Evolutionary conservation across 2,797 vertebrate genomes (phyloP).

Genomic region (Hydrolagus colliei): DNA sequence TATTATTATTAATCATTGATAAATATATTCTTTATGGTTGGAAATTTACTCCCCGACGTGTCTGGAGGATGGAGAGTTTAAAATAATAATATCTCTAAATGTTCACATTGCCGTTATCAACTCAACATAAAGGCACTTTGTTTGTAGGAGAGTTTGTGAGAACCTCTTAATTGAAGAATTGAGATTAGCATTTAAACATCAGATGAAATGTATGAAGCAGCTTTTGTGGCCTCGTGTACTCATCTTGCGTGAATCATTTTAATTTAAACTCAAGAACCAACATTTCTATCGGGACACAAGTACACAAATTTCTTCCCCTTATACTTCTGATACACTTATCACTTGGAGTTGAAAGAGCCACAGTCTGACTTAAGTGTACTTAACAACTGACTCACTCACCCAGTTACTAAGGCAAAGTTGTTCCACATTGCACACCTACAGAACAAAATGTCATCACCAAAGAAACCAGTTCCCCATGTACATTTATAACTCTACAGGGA

Average conservation of each 20-base stretch:
- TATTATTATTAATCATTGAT: not conserved
- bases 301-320: not conserved
- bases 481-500: not conserved
- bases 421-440: not conserved
- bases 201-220: not conserved
- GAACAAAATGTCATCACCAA: not conserved
- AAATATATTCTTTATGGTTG: not conserved
- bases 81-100: not conserved
- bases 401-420: not conserved
- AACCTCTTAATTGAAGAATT: not conserved
- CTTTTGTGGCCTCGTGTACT: not conserved
- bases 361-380: not conserved
- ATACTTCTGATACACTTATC: not conserved
- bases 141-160: not conserved
- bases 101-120: too few relatives aligned
- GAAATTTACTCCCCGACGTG: too few relatives aligned
- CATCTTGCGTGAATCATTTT: not conserved
- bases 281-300: not conserved
- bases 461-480: conserved; percentile 13
- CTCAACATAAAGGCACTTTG: not conserved
- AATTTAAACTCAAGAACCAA: not conserved
- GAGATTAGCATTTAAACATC: not conserved
- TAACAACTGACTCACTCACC: conserved; percentile 1
- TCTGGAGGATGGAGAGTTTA: not conserved
- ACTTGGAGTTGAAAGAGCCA: not conserved